Percentiles rank a stretch among this genome's conserved stretches.
Conservation (phyloP, 2,797 vertebrate species). For the Coregonus sp. region DNA sequence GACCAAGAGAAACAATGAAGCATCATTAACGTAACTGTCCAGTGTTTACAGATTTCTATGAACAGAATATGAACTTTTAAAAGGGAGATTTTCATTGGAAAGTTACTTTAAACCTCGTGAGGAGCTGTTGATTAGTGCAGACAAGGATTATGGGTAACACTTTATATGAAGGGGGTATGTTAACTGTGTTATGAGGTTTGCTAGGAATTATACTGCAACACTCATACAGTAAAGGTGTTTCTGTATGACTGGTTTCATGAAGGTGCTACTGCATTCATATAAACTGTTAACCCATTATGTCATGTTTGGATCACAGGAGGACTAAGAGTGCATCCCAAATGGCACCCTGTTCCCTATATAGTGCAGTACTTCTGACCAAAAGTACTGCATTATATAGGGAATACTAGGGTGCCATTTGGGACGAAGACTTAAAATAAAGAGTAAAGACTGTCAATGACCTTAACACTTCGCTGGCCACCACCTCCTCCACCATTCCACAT, state of each 20-base stretch:
- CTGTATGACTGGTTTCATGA: neutral
- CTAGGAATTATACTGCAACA: neutral
- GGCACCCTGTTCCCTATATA: neutral
- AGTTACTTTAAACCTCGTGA: slow-evolving; percentile 40
- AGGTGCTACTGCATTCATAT: neutral
- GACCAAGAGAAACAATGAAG: slow-evolving; percentile 56
- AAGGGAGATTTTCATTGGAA: too few species aligned
- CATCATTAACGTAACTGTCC: slow-evolving; percentile 29
- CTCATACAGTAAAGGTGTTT: neutral
- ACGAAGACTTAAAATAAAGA: neutral
- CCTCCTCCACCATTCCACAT: neutral
- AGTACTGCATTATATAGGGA: neutral
- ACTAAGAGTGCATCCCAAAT: neutral
- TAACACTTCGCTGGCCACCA: slow-evolving; percentile 28
- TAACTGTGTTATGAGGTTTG: neutral
- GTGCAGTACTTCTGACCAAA: neutral
- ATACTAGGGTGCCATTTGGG: neutral
- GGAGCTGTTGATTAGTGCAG: slow-evolving; percentile 37
- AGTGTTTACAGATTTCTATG: too few species aligned
- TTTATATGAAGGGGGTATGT: neutral
- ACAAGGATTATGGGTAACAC: slow-evolving; percentile 14
- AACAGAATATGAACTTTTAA: too few species aligned
- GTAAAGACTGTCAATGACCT: too few species aligned
- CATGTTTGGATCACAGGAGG: neutral
- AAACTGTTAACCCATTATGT: neutral